Evolutionary conservation across 2,113 vertebrate genomes (phyloP).

Genomic region (Lophotis ruficrista): DNA sequence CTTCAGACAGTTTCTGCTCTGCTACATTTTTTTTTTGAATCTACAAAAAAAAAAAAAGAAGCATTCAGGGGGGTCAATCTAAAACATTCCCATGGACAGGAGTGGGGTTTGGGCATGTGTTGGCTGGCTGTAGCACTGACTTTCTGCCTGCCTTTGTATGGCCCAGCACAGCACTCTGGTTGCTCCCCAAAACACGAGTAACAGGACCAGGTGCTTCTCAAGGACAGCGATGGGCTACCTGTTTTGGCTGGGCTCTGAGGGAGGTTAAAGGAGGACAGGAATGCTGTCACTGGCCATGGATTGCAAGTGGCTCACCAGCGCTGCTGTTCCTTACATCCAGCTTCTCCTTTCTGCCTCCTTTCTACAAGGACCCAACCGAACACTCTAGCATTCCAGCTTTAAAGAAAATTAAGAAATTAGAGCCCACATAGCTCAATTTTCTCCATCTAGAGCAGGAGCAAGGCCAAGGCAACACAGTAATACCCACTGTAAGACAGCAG

Average conservation of each 20-base stretch:
- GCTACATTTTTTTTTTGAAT: background rate
- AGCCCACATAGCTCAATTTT: background rate
- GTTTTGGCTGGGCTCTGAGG: background rate
- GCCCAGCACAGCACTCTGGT: background rate
- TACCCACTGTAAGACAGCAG: background rate
- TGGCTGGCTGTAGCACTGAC: background rate
- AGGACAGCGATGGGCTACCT: background rate
- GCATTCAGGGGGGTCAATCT: background rate
- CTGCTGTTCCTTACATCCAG: background rate
- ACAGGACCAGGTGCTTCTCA: background rate
- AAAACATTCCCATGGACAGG: background rate
- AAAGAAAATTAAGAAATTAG: background rate
- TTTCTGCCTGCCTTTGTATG: background rate
- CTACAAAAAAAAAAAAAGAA: background rate
- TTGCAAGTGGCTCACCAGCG: background rate
- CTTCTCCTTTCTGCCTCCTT: background rate
- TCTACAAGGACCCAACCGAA: background rate
- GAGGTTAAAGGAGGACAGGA: background rate
- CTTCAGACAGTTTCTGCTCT: background rate
- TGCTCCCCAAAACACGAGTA: background rate
- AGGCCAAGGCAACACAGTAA: background rate
- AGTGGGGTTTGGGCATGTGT: background rate
- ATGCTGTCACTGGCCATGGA: background rate
- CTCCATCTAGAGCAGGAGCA: background rate
- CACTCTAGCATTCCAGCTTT: background rate